Evolutionary conservation across 2,888 invertebrate genomes (phyloP).

Genomic region (Antheraea yamamai): DNA sequence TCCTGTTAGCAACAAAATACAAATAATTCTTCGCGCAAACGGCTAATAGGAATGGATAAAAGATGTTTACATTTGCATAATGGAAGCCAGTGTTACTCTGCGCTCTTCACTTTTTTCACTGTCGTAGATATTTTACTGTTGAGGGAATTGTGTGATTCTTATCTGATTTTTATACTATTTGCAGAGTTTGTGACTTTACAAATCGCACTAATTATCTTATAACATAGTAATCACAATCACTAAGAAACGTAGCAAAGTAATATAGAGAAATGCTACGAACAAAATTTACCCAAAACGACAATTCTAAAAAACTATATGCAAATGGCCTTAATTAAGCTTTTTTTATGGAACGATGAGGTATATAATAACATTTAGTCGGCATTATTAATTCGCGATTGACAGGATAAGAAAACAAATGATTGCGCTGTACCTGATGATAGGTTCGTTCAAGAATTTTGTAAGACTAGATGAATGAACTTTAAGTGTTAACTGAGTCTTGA

Average conservation of each 20-base stretch:
- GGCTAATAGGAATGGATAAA: slow-evolving; percentile 66
- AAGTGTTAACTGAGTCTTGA: slow-evolving; percentile 40
- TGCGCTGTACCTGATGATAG: background rate
- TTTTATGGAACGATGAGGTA: too few species aligned
- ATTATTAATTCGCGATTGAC: background rate
- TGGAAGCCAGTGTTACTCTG: slow-evolving; percentile 54
- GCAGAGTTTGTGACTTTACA: background rate
- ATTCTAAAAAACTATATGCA: too few species aligned
- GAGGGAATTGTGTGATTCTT: background rate
- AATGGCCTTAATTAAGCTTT: too few species aligned
- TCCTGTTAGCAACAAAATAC: slow-evolving; percentile 67
- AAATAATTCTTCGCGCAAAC: slow-evolving; percentile 63
- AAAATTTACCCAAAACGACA: too few species aligned
- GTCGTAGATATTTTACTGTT: slow-evolving; percentile 12
- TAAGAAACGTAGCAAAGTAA: too few species aligned
- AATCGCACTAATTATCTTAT: too few species aligned
- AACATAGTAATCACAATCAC: too few species aligned
- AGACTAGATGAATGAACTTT: slow-evolving; percentile 37
- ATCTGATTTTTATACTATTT: background rate
- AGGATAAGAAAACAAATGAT: background rate
- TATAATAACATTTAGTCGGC: background rate
- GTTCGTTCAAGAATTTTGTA: background rate
- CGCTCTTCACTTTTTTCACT: slow-evolving; percentile 59
- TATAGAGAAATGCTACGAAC: too few species aligned
- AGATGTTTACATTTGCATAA: slow-evolving; percentile 73